phyloP scores from a whole-genome alignment of 2,888 invertebrate species.

The Melikaiella ostensackeni region DNA sequence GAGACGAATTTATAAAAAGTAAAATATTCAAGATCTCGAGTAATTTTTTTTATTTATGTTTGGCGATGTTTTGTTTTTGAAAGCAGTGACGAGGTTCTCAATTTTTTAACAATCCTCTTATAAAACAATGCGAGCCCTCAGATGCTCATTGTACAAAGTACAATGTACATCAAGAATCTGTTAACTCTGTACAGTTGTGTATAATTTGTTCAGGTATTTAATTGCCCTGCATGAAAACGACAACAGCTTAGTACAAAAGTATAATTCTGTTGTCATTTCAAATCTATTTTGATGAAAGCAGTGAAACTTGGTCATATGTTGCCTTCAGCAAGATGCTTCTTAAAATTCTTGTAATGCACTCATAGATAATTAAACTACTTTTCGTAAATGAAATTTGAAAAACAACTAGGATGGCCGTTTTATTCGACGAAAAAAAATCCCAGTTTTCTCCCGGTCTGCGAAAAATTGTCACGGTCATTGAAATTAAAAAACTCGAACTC shows the following conservation, averaged over 20 bases:
- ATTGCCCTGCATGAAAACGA: neutral
- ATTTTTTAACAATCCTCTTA: neutral
- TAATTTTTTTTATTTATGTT: too few relatives aligned
- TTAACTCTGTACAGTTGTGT: neutral
- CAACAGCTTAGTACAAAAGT: neutral
- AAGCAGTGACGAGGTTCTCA: neutral
- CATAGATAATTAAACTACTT: neutral
- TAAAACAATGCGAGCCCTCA: neutral
- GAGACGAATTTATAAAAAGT: neutral
- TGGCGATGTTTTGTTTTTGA: neutral
- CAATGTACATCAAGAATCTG: neutral
- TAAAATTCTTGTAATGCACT: too few relatives aligned
- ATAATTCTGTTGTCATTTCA: neutral
- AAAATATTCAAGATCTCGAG: neutral
- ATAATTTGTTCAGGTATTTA: neutral
- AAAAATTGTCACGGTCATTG: too few relatives aligned
- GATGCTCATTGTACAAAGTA: neutral
- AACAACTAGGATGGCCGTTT: too few relatives aligned
- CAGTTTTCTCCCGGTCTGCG: too few relatives aligned
- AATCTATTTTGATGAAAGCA: neutral
- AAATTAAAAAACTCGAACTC: too few relatives aligned
- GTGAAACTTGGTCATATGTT: neutral
- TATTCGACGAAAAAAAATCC: too few relatives aligned
- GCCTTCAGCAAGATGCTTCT: neutral
- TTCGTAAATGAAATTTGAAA: neutral